phyloP scores from a whole-genome alignment of 2,113 vertebrate species.

The Urocolius indicus region DNA sequence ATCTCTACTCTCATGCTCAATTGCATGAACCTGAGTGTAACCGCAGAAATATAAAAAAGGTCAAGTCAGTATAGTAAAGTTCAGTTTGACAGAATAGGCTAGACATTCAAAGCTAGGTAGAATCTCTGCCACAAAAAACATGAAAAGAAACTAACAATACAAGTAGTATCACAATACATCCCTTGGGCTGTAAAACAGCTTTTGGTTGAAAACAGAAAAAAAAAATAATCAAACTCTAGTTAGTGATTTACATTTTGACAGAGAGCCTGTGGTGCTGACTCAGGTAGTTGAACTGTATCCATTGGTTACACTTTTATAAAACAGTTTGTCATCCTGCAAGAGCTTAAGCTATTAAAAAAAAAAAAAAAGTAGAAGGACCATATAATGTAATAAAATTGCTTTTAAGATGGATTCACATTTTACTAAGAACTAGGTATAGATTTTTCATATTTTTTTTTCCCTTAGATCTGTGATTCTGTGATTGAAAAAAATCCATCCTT shows the following conservation, averaged over 20 bases:
- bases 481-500: not conserved
- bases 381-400: not conserved
- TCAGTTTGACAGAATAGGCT: constrained; percentile 36
- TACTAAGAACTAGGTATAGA: not conserved
- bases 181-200: not conserved
- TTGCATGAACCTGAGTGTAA: not conserved
- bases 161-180: not conserved
- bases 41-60: constrained; percentile 45
- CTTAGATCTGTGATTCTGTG: not conserved
- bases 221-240: not conserved
- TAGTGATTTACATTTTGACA: not conserved
- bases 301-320: not conserved
- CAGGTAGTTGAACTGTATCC: not conserved
- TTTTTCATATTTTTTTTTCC: not conserved
- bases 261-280: not conserved
- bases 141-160: not conserved
- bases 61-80: constrained; percentile 25
- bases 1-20: constrained; percentile 14
- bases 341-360: not conserved
- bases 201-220: not conserved
- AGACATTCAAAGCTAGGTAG: not conserved
- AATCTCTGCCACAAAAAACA: not conserved
- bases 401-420: not conserved
- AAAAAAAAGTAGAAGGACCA: not conserved
- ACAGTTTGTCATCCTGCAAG: not conserved